Conservation (phyloP, 2,888 invertebrate species). For the Tetrapedia diversipes region DNA sequence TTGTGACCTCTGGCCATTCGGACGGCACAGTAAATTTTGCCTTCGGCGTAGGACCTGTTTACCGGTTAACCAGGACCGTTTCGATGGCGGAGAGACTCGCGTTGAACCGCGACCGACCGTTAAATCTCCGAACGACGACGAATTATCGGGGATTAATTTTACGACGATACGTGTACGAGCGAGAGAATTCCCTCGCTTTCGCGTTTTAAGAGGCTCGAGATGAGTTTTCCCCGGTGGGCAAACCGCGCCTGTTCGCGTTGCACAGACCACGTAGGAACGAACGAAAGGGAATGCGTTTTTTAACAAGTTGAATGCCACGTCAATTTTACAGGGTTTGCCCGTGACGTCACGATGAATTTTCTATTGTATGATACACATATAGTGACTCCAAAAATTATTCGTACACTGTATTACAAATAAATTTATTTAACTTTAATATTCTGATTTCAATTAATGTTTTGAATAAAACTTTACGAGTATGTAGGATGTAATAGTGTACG, state of each 20-base stretch:
- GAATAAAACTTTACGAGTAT: too few species aligned
- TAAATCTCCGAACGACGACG: neutral
- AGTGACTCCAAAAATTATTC: too few species aligned
- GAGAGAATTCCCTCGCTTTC: neutral
- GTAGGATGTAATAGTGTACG: too few species aligned
- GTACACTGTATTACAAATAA: too few species aligned
- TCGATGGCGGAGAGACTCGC: neutral
- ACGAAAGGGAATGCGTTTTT: constrained; percentile 35
- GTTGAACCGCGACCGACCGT: neutral
- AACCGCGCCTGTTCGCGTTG: neutral
- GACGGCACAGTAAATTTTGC: constrained; percentile 48
- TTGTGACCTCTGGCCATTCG: constrained; percentile 44
- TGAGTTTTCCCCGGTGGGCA: neutral
- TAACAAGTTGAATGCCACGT: too few species aligned
- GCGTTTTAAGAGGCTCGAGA: neutral
- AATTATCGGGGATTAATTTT: constrained; percentile 1
- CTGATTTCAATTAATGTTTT: too few species aligned
- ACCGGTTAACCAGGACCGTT: neutral
- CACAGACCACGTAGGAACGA: neutral
- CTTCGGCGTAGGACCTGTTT: constrained; percentile 33
- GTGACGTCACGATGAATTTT: too few species aligned
- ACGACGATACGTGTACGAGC: neutral
- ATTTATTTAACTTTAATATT: too few species aligned
- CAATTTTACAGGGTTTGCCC: too few species aligned
- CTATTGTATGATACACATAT: too few species aligned